These are phyloP conservation scores for Cerastis rubricosa DNA, from an alignment of 2,888 invertebrate species.

Conservation along the genomic window DNA sequence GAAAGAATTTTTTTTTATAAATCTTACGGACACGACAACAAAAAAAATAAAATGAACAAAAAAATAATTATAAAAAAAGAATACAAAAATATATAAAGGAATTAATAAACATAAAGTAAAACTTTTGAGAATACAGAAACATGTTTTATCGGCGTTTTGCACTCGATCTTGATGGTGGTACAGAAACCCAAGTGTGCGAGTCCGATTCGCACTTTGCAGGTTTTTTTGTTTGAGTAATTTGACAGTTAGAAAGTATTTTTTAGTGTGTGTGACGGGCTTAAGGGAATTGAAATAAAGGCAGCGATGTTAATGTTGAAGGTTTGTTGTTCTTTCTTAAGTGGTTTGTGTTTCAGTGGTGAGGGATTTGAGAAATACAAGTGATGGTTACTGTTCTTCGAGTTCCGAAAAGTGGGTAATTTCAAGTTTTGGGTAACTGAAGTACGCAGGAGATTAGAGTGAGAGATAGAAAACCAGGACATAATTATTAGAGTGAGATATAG, in stretches of 20 bases:
- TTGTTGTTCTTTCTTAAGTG: constrained; percentile 6
- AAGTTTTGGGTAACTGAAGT: neutral
- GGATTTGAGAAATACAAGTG: neutral
- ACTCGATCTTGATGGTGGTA: neutral
- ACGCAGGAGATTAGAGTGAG: too few relatives aligned
- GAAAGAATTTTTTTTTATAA: too few relatives aligned
- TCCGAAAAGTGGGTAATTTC: neutral
- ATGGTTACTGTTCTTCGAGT: neutral
- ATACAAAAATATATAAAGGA: too few relatives aligned
- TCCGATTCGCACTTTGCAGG: neutral
- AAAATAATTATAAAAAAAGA: too few relatives aligned
- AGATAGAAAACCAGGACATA: too few relatives aligned
- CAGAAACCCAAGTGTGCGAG: neutral
- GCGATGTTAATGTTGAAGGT: neutral
- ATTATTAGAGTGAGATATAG: too few relatives aligned
- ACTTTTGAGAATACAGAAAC: neutral
- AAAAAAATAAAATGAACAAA: too few relatives aligned
- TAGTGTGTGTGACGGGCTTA: neutral
- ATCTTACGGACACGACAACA: too few relatives aligned
- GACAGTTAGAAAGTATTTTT: neutral
- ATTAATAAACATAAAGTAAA: neutral
- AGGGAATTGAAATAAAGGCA: constrained; percentile 3
- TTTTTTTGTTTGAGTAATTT: neutral
- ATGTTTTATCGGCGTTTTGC: neutral
- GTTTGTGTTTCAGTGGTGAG: neutral